phyloP scores from a whole-genome alignment of 2,888 invertebrate genomes.

The Dicroscelio sp. region DNA sequence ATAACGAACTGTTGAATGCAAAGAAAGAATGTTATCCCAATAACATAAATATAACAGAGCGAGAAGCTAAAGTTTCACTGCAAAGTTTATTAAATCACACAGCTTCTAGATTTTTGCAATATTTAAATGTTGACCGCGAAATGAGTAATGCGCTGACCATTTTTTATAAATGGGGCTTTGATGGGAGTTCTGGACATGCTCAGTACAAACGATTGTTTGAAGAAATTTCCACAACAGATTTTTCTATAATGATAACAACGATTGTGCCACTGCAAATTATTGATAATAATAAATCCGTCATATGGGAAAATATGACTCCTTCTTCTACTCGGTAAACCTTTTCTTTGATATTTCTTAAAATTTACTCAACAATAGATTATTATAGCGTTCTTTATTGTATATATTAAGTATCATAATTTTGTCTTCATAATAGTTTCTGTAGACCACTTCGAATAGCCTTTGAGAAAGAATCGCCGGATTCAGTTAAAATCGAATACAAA shows the following conservation, averaged over 20 bases:
- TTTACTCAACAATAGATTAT: too few relatives aligned
- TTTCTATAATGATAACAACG: conserved; percentile 25
- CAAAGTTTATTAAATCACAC: conserved; percentile 1
- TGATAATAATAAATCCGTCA: neutral
- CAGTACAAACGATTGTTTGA: conserved; percentile 26
- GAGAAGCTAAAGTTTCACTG: neutral
- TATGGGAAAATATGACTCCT: conserved; percentile 51
- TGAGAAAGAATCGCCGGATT: neutral
- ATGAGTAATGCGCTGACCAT: neutral
- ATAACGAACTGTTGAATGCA: neutral
- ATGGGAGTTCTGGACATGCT: conserved; percentile 35
- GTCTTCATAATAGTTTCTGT: too few relatives aligned
- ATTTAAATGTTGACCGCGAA: neutral
- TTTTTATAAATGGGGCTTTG: conserved; percentile 35
- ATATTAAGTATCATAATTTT: too few relatives aligned
- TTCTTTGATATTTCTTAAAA: neutral
- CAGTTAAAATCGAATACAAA: neutral
- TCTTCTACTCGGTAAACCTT: conserved; percentile 41
- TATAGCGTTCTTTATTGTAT: too few relatives aligned
- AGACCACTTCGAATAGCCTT: neutral
- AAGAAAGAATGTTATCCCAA: conserved; percentile 17
- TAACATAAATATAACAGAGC: neutral
- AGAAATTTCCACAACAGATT: neutral
- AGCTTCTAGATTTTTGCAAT: neutral
- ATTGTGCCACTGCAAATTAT: conserved; percentile 48